These are phyloP conservation scores for Pelobates cultripes DNA, from an alignment of 2,797 vertebrate genomes.

Conservation along the genomic window DNA sequence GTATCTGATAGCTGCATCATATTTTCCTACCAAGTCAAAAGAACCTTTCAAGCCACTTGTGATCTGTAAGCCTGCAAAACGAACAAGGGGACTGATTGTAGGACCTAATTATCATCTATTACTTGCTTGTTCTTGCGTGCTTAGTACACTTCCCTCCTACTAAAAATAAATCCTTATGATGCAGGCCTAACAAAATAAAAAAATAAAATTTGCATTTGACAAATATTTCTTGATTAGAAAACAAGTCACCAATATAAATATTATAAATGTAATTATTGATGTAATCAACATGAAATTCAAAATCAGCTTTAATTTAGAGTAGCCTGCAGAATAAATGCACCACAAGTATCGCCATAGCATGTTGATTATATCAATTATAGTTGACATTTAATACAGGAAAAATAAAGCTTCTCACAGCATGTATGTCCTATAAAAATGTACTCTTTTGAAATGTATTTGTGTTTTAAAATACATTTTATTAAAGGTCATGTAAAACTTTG, in stretches of 20 bases:
- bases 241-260: not conserved
- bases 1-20: not conserved
- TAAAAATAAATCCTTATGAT: not conserved
- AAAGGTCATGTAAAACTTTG: too few species aligned
- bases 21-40: not conserved
- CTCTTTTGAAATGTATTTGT: not conserved
- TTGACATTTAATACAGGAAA: not conserved
- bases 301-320: conserved; percentile 1
- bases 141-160: not conserved
- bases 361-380: not conserved
- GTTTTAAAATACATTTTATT: not conserved
- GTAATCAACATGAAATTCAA: not conserved
- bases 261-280: not conserved
- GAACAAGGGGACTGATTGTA: conserved; percentile 1
- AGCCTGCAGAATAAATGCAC: not conserved
- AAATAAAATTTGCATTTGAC: not conserved
- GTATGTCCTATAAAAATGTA: not conserved
- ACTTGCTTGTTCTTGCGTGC: not conserved
- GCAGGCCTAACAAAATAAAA: not conserved
- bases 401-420: not conserved
- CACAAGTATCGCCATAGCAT: not conserved
- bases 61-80: not conserved
- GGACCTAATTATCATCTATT: not conserved
- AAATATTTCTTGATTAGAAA: conserved; percentile 7
- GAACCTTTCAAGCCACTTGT: not conserved